A percentile compares a stretch with the other conserved stretches of the same genome.
Conservation (phyloP, 2,888 invertebrate species). For the Atethmia centrago region DNA sequence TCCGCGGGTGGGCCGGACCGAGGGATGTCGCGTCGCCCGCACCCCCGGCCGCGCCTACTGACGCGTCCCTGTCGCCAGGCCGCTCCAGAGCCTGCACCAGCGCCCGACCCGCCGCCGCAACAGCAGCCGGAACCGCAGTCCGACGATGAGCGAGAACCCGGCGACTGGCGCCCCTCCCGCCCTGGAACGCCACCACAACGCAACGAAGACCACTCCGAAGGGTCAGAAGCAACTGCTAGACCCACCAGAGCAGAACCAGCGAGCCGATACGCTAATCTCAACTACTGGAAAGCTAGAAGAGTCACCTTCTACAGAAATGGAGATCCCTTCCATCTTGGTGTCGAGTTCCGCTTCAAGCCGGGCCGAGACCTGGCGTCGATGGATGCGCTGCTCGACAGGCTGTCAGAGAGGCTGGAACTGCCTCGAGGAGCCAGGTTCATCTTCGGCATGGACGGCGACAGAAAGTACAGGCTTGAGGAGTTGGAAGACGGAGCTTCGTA, state of each 20-base stretch:
- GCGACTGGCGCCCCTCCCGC: constrained; percentile 88
- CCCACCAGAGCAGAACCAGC: constrained; percentile 90
- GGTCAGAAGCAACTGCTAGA: constrained; percentile 87
- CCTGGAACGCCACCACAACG: constrained; percentile 85
- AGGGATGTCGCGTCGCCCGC: constrained; percentile 87
- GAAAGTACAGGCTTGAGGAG: constrained; percentile 95
- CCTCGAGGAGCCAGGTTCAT: constrained; percentile 97
- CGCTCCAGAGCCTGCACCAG: constrained; percentile 84
- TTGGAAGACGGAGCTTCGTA: constrained; percentile 97
- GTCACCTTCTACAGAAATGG: constrained; percentile 98
- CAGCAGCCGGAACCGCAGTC: constrained; percentile 84
- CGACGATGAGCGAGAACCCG: constrained; percentile 90
- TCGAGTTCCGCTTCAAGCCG: constrained; percentile 96
- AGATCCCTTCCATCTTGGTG: constrained; percentile 97
- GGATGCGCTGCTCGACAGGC: constrained; percentile 95
- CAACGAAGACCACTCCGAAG: constrained; percentile 86
- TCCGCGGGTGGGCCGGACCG: constrained; percentile 81
- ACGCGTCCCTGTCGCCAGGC: constrained; percentile 85
- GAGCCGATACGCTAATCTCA: constrained; percentile 94
- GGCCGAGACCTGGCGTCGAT: constrained; percentile 96
- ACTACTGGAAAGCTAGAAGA: constrained; percentile 96
- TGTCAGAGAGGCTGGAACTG: constrained; percentile 96
- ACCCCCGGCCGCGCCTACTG: constrained; percentile 82
- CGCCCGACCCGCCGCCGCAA: constrained; percentile 83
- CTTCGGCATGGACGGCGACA: constrained; percentile 97